Conservation (phyloP, 1,140 invertebrate species). For the Lasioglossum albipes region DNA sequence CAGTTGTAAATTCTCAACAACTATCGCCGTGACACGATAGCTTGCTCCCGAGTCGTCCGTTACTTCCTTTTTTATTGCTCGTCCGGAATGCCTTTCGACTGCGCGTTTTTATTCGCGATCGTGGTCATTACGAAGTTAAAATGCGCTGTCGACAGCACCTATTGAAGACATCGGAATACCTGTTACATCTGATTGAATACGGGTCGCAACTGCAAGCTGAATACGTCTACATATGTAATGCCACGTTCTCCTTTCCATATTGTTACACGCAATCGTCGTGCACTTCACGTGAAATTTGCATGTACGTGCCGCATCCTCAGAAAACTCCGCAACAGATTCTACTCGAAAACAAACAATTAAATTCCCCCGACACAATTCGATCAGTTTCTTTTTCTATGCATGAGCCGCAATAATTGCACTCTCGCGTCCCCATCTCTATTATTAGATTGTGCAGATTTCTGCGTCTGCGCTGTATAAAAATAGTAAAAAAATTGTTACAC, state of each 20-base stretch:
- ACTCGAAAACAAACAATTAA: neutral
- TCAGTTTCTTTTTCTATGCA: too few species aligned
- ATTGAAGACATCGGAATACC: slow-evolving; percentile 5
- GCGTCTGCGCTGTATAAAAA: too few species aligned
- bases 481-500: too few species aligned
- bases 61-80: slow-evolving; percentile 52
- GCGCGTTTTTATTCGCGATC: slow-evolving; percentile 24
- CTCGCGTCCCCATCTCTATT: too few species aligned
- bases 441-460: too few species aligned
- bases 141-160: slow-evolving; percentile 5
- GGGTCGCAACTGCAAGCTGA: neutral
- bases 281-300: neutral
- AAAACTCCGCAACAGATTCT: neutral
- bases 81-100: slow-evolving; percentile 17
- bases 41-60: slow-evolving; percentile 33
- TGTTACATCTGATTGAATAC: slow-evolving; percentile 33
- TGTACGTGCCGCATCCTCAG: neutral
- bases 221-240: slow-evolving; percentile 18
- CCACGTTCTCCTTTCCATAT: neutral
- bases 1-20: slow-evolving; percentile 56
- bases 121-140: slow-evolving; percentile 43
- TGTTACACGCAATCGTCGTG: neutral
- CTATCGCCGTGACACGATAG: slow-evolving; percentile 42
- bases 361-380: neutral
- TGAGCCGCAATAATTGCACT: too few species aligned